These are phyloP conservation scores for Orthosia gracilis DNA, from an alignment of 2,888 invertebrate species.

Conservation along the genomic window DNA sequence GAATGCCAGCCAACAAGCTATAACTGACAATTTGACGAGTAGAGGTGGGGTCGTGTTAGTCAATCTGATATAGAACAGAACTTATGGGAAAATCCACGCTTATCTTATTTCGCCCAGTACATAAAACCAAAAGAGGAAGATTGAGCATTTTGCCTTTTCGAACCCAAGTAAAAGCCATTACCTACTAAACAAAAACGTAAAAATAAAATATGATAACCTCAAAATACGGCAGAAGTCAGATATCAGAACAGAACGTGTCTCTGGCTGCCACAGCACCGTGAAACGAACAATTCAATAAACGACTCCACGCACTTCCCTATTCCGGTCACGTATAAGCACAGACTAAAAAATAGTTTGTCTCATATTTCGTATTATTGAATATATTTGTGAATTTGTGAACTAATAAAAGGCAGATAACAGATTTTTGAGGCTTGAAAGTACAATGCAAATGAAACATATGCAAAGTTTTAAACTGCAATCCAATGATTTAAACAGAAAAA, in stretches of 20 bases:
- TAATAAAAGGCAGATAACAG: conserved; percentile 21
- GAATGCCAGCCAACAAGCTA: no score
- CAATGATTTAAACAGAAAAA: neutral
- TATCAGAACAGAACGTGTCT: conserved; percentile 47
- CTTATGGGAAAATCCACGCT: no score
- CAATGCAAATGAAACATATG: no score
- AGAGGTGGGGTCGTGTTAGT: no score
- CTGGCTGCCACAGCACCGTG: conserved; percentile 7
- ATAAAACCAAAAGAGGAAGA: no score
- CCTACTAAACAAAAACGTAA: neutral
- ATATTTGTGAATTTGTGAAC: conserved; percentile 51
- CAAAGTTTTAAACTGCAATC: no score
- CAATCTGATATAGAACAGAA: no score
- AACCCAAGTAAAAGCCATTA: neutral
- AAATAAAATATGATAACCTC: conserved; percentile 4
- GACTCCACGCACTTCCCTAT: conserved; percentile 39
- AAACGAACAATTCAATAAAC: conserved; percentile 60
- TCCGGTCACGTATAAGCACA: conserved; percentile 54
- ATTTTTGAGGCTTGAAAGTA: neutral
- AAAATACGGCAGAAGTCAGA: conserved; percentile 19
- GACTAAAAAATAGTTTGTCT: conserved; percentile 58
- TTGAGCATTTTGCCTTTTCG: neutral
- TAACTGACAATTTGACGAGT: no score
- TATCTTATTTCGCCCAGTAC: no score
- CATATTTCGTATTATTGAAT: conserved; percentile 41